Evolutionary conservation across 2,797 vertebrate genomes (phyloP), one percentile per base, ranked within the genome.

Genomic region (Pseudomugil gertrudae): DNA sequence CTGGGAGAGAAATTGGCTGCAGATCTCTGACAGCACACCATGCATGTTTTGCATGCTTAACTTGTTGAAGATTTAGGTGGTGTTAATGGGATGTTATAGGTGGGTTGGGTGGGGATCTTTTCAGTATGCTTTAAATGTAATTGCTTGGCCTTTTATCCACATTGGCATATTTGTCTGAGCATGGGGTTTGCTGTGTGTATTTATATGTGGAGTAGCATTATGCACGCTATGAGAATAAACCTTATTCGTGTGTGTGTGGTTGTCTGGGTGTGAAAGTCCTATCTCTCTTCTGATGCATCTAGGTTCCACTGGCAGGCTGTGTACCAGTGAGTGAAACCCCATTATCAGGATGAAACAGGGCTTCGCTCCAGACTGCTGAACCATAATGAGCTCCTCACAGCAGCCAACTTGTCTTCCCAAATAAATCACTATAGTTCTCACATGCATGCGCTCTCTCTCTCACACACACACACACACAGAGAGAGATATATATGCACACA

Each of bases 381-480:
- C 87, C 89, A 84, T 92, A 94, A 94, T 93, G 88, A 94, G 92
- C 89, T 92, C 76, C 88, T 91, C 89, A 86, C 85, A 81, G 86
- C 89, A 86, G 84, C 79, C 89, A 87, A 87, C 80, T 90, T 91
- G 90, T 91, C 90, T 88, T 72, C 83, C 85, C 83, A 87, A 92
- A 93, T 93, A 94, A 90, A 92, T 92, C 88, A 91, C 78, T 85
- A 72, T 71, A 27, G 74, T 66, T 57, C 47, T 62, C 78, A 65
- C 55, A 9, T 52, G 19, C 55, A 61, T 24, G 1, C 67, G 45
- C 66, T 29, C 61, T 30, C 29, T 30, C 14, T 19, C n/a, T 23
- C 11, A 45, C 52, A 47, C 51, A 50, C 51, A 21, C 69, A 36
- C 66, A 30, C 60, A 48, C 70, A 38, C 54, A 63, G 43, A 50